Conservation (phyloP, 1,140 invertebrate genomes). For the Palaemon carinicauda region DNA sequence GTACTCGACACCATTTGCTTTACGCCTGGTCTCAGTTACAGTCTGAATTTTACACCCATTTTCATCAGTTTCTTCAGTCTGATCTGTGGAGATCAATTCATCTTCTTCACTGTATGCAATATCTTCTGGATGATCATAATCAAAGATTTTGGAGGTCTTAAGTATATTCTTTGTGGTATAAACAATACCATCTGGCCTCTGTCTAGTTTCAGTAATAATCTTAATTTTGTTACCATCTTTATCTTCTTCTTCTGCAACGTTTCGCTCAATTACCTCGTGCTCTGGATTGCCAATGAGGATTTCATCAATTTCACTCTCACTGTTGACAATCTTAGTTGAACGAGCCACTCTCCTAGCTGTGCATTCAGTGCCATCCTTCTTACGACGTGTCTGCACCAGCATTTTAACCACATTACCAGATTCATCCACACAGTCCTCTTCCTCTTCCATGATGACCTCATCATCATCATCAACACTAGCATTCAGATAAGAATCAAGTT, state of each 20-base stretch:
- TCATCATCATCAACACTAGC: conserved; percentile 34
- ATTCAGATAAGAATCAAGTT: conserved; percentile 49
- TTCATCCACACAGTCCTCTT: conserved; percentile 56
- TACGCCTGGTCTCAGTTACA: conserved; percentile 56
- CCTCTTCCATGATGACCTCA: conserved; percentile 54
- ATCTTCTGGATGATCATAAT: conserved; percentile 59
- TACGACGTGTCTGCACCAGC: conserved; percentile 53
- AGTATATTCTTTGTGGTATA: conserved; percentile 59
- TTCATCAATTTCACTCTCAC: conserved; percentile 57
- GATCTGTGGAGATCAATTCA: conserved; percentile 39
- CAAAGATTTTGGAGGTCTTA: conserved; percentile 59
- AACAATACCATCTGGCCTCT: conserved; percentile 55
- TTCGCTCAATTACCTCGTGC: conserved; percentile 54
- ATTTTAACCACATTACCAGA: conserved; percentile 56
- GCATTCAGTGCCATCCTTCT: conserved; percentile 57
- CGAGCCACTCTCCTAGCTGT: conserved; percentile 55
- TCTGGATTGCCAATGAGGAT: conserved; percentile 59
- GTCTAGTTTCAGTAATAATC: conserved; percentile 57
- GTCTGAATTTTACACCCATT: conserved; percentile 53
- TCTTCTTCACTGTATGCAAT: conserved; percentile 55
- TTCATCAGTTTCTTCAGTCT: conserved; percentile 57
- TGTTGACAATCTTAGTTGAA: conserved; percentile 51
- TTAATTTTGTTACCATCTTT: conserved; percentile 58
- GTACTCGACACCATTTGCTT: conserved; percentile 52
- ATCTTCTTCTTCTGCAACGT: conserved; percentile 55